Conservation (phyloP, 2,888 invertebrate species). For the Nezara viridula region DNA sequence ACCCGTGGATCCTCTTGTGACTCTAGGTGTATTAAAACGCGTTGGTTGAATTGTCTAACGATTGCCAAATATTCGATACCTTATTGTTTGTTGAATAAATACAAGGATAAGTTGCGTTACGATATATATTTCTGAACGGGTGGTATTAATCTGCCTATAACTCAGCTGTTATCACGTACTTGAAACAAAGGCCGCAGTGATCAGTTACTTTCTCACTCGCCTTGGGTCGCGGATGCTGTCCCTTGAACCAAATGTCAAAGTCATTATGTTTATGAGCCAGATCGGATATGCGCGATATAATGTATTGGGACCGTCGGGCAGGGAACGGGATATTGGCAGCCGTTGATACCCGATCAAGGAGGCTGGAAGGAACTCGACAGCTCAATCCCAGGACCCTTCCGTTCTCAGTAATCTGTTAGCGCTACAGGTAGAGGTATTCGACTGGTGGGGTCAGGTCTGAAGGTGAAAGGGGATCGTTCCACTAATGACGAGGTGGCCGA, state of each 20-base stretch:
- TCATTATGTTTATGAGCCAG: conserved; percentile 36
- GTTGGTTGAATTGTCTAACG: no score
- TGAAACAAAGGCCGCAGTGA: conserved; percentile 24
- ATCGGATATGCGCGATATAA: conserved; percentile 16
- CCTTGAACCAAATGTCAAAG: conserved; percentile 35
- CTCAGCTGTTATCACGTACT: conserved; percentile 13
- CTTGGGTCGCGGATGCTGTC: neutral
- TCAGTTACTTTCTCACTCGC: conserved; percentile 36
- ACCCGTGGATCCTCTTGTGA: no score
- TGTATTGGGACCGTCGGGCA: neutral
- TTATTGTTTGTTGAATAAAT: no score
- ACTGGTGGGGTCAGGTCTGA: neutral
- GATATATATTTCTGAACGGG: neutral
- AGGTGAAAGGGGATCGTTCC: neutral
- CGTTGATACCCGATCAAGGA: neutral
- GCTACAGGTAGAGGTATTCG: neutral
- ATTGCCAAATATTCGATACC: no score
- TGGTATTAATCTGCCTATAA: neutral
- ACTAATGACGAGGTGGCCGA: neutral
- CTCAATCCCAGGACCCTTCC: neutral
- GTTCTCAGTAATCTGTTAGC: neutral
- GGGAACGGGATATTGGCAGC: neutral
- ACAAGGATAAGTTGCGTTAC: no score
- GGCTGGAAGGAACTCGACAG: neutral
- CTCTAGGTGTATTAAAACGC: no score